Evolutionary conservation across 2,797 vertebrate genomes (phyloP).

Genomic region (Delichon dasypus): DNA sequence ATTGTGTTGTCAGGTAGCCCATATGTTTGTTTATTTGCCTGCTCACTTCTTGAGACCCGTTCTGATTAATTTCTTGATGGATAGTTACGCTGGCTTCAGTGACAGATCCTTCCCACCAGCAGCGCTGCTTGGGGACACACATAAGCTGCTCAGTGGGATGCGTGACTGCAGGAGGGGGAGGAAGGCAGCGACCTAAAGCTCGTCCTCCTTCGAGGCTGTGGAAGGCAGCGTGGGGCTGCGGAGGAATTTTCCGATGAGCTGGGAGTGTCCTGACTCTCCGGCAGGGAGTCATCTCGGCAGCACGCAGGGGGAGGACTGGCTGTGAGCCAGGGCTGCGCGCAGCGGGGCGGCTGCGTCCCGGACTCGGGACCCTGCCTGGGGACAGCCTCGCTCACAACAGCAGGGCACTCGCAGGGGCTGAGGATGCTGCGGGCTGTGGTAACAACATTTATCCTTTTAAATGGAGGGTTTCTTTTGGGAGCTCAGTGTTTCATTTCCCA

Average conservation of each 20-base stretch:
- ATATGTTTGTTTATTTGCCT: conserved; percentile 10
- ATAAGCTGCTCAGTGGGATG: neutral
- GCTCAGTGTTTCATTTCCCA: conserved; percentile 1
- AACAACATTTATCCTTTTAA: neutral
- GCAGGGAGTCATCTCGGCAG: neutral
- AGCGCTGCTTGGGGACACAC: neutral
- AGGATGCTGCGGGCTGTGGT: neutral
- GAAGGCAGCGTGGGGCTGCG: neutral
- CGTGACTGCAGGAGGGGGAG: neutral
- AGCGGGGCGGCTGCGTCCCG: neutral
- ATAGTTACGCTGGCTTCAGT: neutral
- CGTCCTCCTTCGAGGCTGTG: neutral
- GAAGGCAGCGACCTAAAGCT: neutral
- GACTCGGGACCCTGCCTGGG: neutral
- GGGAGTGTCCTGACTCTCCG: neutral
- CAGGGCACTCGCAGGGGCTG: fast-evolving
- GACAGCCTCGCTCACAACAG: neutral
- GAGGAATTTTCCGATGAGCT: conserved; percentile 1
- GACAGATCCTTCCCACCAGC: neutral
- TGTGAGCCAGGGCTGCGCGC: neutral
- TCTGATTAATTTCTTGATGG: neutral
- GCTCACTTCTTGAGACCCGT: neutral
- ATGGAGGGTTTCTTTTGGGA: neutral
- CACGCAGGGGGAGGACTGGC: neutral
- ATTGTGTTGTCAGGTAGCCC: neutral